A percentile compares a stretch with the other conserved stretches of the same genome.
Conservation (phyloP, 64 coral and sea anemone species). For the Porites australiensis region DNA sequence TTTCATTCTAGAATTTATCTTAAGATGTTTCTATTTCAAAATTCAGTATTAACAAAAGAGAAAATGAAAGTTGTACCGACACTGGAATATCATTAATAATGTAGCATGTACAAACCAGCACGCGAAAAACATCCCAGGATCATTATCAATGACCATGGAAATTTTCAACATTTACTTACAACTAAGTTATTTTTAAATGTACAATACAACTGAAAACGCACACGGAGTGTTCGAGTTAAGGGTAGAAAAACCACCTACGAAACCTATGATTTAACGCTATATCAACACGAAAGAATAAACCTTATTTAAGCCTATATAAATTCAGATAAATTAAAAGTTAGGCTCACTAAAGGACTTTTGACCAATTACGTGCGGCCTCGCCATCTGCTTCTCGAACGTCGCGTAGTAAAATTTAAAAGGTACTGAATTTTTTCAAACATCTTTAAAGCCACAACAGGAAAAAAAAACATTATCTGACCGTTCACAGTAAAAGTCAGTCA, state of each 20-base stretch:
- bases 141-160: background rate
- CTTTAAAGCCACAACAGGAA: slow-evolving; percentile 6
- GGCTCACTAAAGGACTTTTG: too few relatives aligned
- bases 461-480: background rate
- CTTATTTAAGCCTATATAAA: slow-evolving; percentile 37
- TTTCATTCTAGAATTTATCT: background rate
- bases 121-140: background rate
- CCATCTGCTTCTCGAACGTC: too few relatives aligned
- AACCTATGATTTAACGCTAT: background rate
- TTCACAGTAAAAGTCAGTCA: too few relatives aligned
- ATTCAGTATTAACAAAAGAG: background rate
- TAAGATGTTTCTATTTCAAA: background rate
- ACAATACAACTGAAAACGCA: background rate
- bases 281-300: slow-evolving; percentile 34
- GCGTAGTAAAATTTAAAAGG: background rate
- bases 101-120: background rate
- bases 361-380: too few relatives aligned
- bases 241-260: background rate
- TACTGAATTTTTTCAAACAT: background rate
- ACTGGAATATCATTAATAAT: slow-evolving; percentile 29
- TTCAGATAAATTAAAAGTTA: too few relatives aligned
- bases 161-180: background rate
- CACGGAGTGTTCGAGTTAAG: background rate
- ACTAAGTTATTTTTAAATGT: background rate
- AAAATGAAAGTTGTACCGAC: slow-evolving; percentile 9